Base-by-base conservation (phyloP, 1,140 invertebrate genomes). In the Tigriopus japonicus region DNA sequence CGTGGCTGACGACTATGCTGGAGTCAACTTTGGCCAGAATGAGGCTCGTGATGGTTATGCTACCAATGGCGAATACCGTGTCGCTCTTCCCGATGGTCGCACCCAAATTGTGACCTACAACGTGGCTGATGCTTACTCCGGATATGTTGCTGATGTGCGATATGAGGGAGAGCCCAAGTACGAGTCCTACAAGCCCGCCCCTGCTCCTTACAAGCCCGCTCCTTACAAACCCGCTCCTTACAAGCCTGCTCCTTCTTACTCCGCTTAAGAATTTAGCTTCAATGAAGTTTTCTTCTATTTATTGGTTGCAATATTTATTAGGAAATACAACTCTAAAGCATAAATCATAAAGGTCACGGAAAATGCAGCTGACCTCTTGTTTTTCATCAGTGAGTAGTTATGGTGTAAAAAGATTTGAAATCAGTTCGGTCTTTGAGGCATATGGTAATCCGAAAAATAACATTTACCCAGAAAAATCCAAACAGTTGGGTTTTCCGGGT, bases 121-220 rank as follows among this genome's bases (percentile, higher is more conserved):
- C 7, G 59, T 60, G 12, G 40, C 28, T 17, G 59, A 60, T 42
- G 55, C 59, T 19, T 19, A 60, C 12, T 17, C 14, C 7, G 59
- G 59, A 51, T 42, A 13, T 59, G 41, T 60, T 59, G 59, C 59
- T 14, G 59, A 60, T 9, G 59, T 60, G 5, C n/a, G 24, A n/a
- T 60, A 60, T 21, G 14, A n/a, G 14, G 59, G 59, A n/a, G 59
- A 60, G 54, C 42, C 59, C 13, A 51, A 60, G 17, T 60, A 60
- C 7, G 42, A 42, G n/a, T 15, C 56, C 17, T 49, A 59, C 28
- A 42, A 59, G 24, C 56, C 56, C 19, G 52, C 52, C 23, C 52
- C 52, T 54, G n/a, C 24, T 54, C 52, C 52, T 21, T 54, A 54
- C 52, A 54, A 54, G 52, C 52, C 52, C 24, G 52, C 52, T 21